Percentiles rank a stretch among this genome's conserved stretches.
Conservation (phyloP, 2,888 invertebrate genomes). For the Pyrrhia umbra region DNA sequence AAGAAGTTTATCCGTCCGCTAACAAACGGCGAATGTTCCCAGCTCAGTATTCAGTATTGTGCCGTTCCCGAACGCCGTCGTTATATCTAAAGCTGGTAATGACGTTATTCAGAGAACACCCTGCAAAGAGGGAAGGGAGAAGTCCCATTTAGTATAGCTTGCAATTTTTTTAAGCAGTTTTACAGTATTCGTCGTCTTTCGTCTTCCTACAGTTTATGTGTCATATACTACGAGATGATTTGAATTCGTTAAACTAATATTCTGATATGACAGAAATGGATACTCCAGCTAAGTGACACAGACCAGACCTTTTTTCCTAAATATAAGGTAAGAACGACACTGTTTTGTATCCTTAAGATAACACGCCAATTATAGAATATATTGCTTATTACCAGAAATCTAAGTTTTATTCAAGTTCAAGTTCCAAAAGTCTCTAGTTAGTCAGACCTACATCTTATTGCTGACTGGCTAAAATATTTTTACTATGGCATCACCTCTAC, state of each 20-base stretch:
- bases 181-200: background rate
- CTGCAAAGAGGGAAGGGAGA: constrained; percentile 13
- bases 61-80: constrained; percentile 51
- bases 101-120: constrained; percentile 62
- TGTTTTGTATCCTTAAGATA: too few relatives aligned
- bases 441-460: too few relatives aligned
- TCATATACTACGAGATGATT: background rate
- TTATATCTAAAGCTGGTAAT: constrained; percentile 68
- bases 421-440: too few relatives aligned
- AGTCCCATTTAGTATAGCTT: constrained; percentile 15
- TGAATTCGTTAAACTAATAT: background rate
- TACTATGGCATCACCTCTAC: too few relatives aligned
- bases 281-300: background rate
- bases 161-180: background rate
- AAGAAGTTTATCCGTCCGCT: constrained; percentile 52
- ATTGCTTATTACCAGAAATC: too few relatives aligned
- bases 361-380: too few relatives aligned
- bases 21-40: constrained; percentile 57
- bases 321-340: too few relatives aligned
- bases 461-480: too few relatives aligned
- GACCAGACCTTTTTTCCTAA: too few relatives aligned
- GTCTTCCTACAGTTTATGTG: too few relatives aligned
- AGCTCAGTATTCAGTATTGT: constrained; percentile 60
- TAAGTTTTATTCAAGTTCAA: too few relatives aligned
- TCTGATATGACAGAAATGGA: too few relatives aligned